Base-by-base conservation (phyloP, 2,113 vertebrate genomes). In the Propithecus coquereli region DNA sequence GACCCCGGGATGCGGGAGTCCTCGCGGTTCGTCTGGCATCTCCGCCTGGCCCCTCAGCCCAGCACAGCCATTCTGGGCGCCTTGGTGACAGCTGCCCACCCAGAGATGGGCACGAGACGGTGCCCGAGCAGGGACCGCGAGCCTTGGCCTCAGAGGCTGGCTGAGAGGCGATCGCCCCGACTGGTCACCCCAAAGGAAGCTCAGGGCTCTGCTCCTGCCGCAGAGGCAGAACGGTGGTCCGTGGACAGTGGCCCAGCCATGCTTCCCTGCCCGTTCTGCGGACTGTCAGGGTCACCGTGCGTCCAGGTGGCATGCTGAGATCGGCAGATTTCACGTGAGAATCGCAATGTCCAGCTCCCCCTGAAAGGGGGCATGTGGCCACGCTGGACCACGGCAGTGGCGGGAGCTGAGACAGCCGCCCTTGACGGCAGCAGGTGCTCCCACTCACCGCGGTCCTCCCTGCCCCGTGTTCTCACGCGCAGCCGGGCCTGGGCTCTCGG, bases 211-310 rank as follows among this genome's bases (percentile, higher is more conserved):
- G 3, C 23, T 34, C 32, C 68, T 17, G 45, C 37, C 16, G 27
- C n/a, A 30, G 66, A 57, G 34, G 9, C 40, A 50, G 18, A 14
- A 0, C 2, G 32, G 43, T 0, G 1, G 50, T 7, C 54, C 1
- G 6, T n/a, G 20, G 6, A 34, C 18, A 1, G 22, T 0, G 6
- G 3, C 3, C 34, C 23, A 5, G 6, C 32, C 59, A 8, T 17
- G 47, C 59, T 45, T 30, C 12, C 54, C n/a, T 82, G 47, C 8
- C 43, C 13, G 40, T n/a, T 65, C n/a, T 25, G 25, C 43, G 14
- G 16, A 37, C 23, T 17, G 12, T 9, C 13, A 5, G 17, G 43
- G 10, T 54, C 8, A 40, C 18, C 25, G 18, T 13, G 25, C 1
- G 45, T 32, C 61, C 40, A 50, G 52, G 17, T 2, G 6, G 43